Evolutionary conservation across 64 coral and sea anemone genomes (phyloP), one percentile per base, ranked within the genome.

Genomic region (Astreopora myriophthalma): DNA sequence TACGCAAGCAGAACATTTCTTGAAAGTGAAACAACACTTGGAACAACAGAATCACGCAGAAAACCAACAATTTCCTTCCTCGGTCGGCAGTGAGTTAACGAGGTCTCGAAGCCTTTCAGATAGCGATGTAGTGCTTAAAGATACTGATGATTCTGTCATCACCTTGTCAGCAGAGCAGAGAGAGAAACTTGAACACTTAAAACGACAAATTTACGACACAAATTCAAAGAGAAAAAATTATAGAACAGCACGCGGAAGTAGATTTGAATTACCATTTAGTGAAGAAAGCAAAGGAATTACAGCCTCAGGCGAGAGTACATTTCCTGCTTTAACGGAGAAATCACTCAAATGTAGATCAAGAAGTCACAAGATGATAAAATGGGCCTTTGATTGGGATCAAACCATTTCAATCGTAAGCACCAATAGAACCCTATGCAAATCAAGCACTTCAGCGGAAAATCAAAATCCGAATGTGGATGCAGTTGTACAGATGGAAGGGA

Each of bases 241-340:
- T 10, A 57, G 51, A 33, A 57, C 52, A 34, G 0, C 60, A 8
- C 52, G 28, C 19, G 76, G 48, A 61, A 46, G 19, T 22, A 60
- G 51, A 51, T 44, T 6, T 12, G 28, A 70, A 8, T 2, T 70
- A 9, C 28, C 27, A 66, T 66, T 8, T 33, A 14, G 67, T 12
- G 32, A 32, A 22, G 27, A 34, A 22, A 78, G 40, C 75, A 28
- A 39, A 51, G 25, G 16, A 17, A 14, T 12, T 26, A 33, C 67
- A 4, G 13, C 28, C 14, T 33, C 27, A 17, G 49, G 25, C 10
- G 76, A 23, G 60, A 80, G 5, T 34, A 60, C 9, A n/a, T 60
- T 80, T 80, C 76, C 76, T 60, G 76, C 55, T 80, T 61, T 80
- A 28, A 80, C 48, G 0, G 76, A 60, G 28, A 60, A 80, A n/a